Conservation (phyloP, 2,113 vertebrate genomes). For the Gorsachius goisagi region DNA sequence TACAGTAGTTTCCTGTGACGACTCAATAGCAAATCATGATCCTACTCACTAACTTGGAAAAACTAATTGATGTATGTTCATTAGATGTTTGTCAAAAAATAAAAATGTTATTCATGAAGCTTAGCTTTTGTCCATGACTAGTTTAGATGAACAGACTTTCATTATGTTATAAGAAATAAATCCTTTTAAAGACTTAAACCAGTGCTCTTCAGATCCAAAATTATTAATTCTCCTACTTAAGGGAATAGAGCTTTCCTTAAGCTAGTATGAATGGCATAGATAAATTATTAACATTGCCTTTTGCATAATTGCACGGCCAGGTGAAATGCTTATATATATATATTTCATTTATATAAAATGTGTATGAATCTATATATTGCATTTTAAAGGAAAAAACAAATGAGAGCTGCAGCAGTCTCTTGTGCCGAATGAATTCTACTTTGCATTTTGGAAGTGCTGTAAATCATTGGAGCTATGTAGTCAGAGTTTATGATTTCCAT, state of each 20-base stretch:
- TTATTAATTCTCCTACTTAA: constrained; percentile 42
- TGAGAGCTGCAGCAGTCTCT: neutral
- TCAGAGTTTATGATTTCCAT: constrained; percentile 62
- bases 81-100: constrained; percentile 28
- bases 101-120: constrained; percentile 29
- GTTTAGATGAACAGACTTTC: constrained; percentile 11
- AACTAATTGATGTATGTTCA: neutral
- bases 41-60: neutral
- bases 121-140: neutral
- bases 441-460: constrained; percentile 50
- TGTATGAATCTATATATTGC: neutral
- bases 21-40: neutral
- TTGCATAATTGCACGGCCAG: constrained; percentile 7
- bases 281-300: constrained; percentile 23
- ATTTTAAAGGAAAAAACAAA: constrained; percentile 21
- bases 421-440: neutral
- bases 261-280: neutral
- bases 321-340: neutral
- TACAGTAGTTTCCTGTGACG: neutral
- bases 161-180: constrained; percentile 41
- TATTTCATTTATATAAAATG: neutral
- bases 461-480: constrained; percentile 47
- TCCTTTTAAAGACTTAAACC: constrained; percentile 43
- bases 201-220: constrained; percentile 8
- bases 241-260: constrained; percentile 17